phyloP scores from a whole-genome alignment of 2,888 invertebrate species.

The Anticlea derivata region DNA sequence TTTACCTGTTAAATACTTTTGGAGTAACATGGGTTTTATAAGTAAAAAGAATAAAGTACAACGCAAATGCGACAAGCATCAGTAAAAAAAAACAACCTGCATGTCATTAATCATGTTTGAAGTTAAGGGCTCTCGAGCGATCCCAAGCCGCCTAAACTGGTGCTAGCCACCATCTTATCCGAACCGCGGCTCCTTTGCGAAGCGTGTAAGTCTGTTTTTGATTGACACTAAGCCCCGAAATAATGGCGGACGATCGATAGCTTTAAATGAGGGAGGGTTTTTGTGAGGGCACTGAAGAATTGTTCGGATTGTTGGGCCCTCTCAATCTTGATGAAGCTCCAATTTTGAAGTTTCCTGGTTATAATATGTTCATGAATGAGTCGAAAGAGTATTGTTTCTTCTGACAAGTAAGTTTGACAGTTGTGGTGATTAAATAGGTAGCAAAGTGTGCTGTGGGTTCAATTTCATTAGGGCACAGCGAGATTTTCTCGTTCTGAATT shows the following conservation, averaged over 20 bases:
- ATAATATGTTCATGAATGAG: not conserved
- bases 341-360: conserved; percentile 4
- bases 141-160: not conserved
- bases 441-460: too few species aligned
- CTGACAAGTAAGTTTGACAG: too few species aligned
- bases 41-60: too few species aligned
- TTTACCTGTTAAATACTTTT: too few species aligned
- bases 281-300: conserved; percentile 15
- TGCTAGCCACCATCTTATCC: conserved; percentile 34
- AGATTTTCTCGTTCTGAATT: too few species aligned
- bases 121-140: not conserved
- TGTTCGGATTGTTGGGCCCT: conserved; percentile 10
- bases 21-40: too few species aligned
- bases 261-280: conserved; percentile 33
- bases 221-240: conserved; percentile 66
- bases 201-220: conserved; percentile 59
- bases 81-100: too few species aligned
- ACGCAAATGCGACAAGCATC: too few species aligned
- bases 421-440: too few species aligned
- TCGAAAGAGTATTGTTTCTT: not conserved
- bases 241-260: conserved; percentile 51
- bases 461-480: too few species aligned
- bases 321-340: not conserved
- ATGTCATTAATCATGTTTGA: too few species aligned
- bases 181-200: conserved; percentile 44